Evolutionary conservation across 92 coral and sea anemone genomes (phyloP), one percentile per base, ranked within the genome.

Genomic region (Galaxea fascicularis): DNA sequence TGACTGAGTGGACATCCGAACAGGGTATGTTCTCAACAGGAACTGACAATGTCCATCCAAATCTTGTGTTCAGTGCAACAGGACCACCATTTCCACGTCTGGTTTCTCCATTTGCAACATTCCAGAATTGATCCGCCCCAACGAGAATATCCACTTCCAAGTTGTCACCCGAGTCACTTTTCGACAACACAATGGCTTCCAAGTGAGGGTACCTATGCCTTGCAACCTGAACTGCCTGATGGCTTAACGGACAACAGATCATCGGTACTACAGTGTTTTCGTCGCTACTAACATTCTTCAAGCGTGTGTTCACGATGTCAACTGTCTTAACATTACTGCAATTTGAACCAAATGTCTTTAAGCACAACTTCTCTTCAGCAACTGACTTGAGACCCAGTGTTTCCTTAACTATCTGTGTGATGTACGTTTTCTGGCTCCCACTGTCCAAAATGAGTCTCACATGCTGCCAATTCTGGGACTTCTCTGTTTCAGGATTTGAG

Each of bases 81-180:
- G 80, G 89, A 12, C 84, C 89, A n/a, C n/a, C n/a, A n/a, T n/a
- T n/a, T n/a, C n/a, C n/a, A n/a, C n/a, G n/a, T n/a, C n/a, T n/a
- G n/a, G n/a, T n/a, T n/a, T n/a, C n/a, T n/a, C n/a, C n/a, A n/a
- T n/a, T n/a, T n/a, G n/a, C n/a, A n/a, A n/a, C 10, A 29, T 71
- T 51, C 92, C 94, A 91, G 10, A 74, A 85, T 21, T 79, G 83
- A 54, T 91, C 88, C 39, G 73, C 85, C 41, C 81, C 88, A 18
- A 84, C 84, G 72, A 91, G 85, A 8, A 84, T 86, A n/a, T n/a
- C n/a, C n/a, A n/a, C n/a, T n/a, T n/a, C n/a, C n/a, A n/a, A n/a
- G n/a, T n/a, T n/a, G n/a, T n/a, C n/a, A n/a, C n/a, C n/a, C n/a
- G n/a, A n/a, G n/a, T n/a, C n/a, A n/a, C n/a, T n/a, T n/a, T n/a